These are phyloP conservation scores for Harpegnathos saltator DNA, from an alignment of 1,140 invertebrate species.

Conservation along the genomic window DNA sequence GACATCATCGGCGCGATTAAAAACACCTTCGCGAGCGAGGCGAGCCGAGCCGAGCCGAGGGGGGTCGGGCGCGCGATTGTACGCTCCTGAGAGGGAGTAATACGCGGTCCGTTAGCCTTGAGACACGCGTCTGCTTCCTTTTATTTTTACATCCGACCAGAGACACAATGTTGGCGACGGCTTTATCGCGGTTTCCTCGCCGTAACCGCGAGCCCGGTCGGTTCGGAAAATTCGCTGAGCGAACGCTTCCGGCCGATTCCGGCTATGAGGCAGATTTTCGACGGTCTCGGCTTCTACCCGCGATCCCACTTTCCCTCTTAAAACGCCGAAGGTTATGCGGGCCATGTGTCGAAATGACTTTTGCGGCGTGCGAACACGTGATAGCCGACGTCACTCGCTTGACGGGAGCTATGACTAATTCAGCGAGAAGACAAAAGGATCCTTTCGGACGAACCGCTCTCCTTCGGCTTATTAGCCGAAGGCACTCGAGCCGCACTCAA, in stretches of 20 bases:
- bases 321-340: no score
- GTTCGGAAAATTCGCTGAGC: neutral
- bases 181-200: constrained; percentile 42
- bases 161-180: constrained; percentile 30
- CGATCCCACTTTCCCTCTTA: no score
- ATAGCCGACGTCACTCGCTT: no score
- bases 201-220: neutral
- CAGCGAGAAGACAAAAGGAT: no score
- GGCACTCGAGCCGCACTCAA: no score
- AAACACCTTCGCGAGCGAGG: constrained; percentile 34
- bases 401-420: no score
- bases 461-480: no score
- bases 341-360: no score
- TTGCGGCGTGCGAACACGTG: no score
- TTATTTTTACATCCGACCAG: constrained; percentile 71
- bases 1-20: constrained; percentile 10
- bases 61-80: constrained; percentile 28
- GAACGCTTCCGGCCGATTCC: neutral
- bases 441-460: no score
- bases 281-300: no score
- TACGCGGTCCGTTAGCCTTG: constrained; percentile 63
- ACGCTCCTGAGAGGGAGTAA: constrained; percentile 61
- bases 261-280: no score
- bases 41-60: constrained; percentile 6
- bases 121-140: constrained; percentile 64